Base-by-base conservation (phyloP, 2,888 invertebrate genomes). In the Orchestes rusci region DNA sequence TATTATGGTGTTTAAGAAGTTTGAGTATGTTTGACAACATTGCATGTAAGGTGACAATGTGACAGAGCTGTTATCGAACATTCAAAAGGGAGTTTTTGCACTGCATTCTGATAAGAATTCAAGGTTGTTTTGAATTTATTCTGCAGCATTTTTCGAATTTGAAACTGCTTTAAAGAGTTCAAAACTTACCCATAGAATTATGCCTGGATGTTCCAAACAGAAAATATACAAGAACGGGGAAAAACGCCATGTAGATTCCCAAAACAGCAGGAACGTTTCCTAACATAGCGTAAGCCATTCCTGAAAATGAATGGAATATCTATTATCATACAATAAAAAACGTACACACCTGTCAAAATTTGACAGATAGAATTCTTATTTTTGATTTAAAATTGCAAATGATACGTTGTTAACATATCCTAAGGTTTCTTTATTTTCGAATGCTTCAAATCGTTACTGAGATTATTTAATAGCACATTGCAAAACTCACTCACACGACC, bases 181-280 rank as follows among this genome's bases (percentile, higher is more conserved):
- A n/a, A n/a, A n/a, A 39, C 50, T 52, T 58, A 68, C 69, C 70
- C 65, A 70, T 66, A 8, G 70, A 70, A 48, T 64, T 65, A 52
- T 70, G 70, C 40, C 60, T 60, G 4, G 68, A 68, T 8, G 67
- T 67, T 23, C 69, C 70, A 27, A 69, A 54, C 23, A 70, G 57
- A 43, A 66, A 62, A 54, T 69, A 69, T 7, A 68, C 52, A 17
- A 70, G 43, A 12, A 74, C 73, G 43, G 75, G 75, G 54, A 74
- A 75, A 52, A 75, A 72, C 8, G 73, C 75, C 72, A 73, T 75
- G 53, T 75, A 74, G 51, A 75, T 72, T 30, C 75, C 75, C 40
- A 72, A 65, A 29, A 74, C 67, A 20, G 75, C 72, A 39, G 71
- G 70, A 18, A 75, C 68, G 51, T 74, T 73, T 45, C 73, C 75